Evolutionary conservation across 2,797 vertebrate species (phyloP), one percentile per base, ranked within the genome.

Genomic region (Todus mexicanus): DNA sequence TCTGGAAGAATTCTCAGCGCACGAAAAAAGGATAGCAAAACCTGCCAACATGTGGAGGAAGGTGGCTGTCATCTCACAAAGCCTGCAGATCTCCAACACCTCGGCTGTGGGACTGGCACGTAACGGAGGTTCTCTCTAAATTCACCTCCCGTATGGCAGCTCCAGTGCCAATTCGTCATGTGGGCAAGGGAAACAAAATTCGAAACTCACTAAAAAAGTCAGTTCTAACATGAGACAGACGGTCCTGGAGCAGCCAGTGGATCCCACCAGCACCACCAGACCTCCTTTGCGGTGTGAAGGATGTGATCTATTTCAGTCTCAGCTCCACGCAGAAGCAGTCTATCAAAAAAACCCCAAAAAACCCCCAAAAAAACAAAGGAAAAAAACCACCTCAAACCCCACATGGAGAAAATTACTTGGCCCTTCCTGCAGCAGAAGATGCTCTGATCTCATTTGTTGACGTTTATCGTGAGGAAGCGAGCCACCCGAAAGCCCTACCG

Each of bases 381-480:
- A 21, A 64, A 42, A 22, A 29, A 31, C 15, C 16, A 29, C 50
- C 40, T 22, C 21, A 45, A 50, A 38, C 21, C 19, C 26, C 66
- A 38, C 20, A 51, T 0, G 4, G 50, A 73, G 38, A 48, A 69
- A 80, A 81, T 19, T 6, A 31, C 45, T 77, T 74, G 47, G 51
- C 51, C 71, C 20, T 37, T 37, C 8, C 56, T 14, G n/a, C 70
- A 45, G 54, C 68, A 42, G 47, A 27, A 72, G 90, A 81, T 45
- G 60, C 50, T 53, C 70, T 43, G 70, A 87, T 84, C 70, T 69
- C 84, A 12, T 65, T 29, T 87, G 79, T 51, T 90, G 90, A 88
- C 80, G 66, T 78, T 94, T 85, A 31, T 87, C 78, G 80, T 73
- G 51, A 84, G 37, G 75, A 42, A 37, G 22, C 37, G 71, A 77